Evolutionary conservation across 2,797 vertebrate species (phyloP).

Genomic region (Pipistrellus kuhlii): DNA sequence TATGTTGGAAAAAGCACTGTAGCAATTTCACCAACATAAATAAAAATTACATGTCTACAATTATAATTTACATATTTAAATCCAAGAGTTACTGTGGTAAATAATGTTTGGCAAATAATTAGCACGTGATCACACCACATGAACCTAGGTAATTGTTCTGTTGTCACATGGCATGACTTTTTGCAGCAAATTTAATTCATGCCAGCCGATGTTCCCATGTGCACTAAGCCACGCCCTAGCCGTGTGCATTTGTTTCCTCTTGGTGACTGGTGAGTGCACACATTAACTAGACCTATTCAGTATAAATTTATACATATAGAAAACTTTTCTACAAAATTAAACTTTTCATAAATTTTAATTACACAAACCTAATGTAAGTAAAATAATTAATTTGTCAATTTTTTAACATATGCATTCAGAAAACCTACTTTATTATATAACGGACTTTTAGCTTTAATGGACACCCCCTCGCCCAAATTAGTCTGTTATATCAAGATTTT

Average conservation of each 20-base stretch:
- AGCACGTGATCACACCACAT: background rate
- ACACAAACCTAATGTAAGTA: background rate
- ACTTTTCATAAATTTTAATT: background rate
- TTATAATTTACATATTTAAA: background rate
- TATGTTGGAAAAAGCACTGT: background rate
- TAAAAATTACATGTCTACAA: background rate
- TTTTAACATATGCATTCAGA: background rate
- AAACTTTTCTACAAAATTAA: background rate
- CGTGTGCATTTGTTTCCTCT: background rate
- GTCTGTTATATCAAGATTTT: background rate
- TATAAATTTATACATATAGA: background rate
- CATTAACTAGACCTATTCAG: background rate
- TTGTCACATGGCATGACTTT: background rate
- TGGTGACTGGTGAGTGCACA: background rate
- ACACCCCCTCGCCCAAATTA: background rate
- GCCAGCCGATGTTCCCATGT: background rate
- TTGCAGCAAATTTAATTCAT: background rate
- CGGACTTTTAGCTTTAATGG: background rate
- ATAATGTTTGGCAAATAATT: background rate
- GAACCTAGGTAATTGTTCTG: background rate
- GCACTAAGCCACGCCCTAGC: background rate
- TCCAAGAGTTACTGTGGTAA: background rate
- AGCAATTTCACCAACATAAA: background rate
- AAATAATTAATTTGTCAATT: background rate
- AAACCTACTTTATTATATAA: background rate